Evolutionary conservation across 2,888 invertebrate genomes (phyloP).

Genomic region (Ceraclea dissimilis): DNA sequence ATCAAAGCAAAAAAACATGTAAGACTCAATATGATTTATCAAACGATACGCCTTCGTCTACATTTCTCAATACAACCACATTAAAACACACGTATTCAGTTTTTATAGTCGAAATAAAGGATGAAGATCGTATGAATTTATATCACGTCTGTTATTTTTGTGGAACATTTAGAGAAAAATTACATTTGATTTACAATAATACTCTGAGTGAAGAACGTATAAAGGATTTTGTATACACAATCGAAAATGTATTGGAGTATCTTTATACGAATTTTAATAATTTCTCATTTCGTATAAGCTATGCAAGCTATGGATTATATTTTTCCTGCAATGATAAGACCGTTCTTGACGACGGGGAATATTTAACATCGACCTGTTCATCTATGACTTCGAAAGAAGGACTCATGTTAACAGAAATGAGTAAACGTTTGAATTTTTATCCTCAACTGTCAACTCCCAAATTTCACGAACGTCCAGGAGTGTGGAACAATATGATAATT

Average conservation of each 20-base stretch:
- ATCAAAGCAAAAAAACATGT: neutral
- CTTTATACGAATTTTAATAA: slow-evolving; percentile 13
- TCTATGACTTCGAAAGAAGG: slow-evolving; percentile 12
- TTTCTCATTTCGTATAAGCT: slow-evolving; percentile 14
- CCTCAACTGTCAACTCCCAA: slow-evolving; percentile 8
- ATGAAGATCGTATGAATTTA: slow-evolving; percentile 2
- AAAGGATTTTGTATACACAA: neutral
- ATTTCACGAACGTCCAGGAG: slow-evolving; percentile 4
- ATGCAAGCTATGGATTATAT: neutral
- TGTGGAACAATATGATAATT: slow-evolving; percentile 17
- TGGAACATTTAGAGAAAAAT: slow-evolving; percentile 10
- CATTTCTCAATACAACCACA: slow-evolving; percentile 6
- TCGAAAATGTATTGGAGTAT: neutral
- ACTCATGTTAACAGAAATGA: slow-evolving; percentile 14
- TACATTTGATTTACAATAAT: slow-evolving; percentile 6
- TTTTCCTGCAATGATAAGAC: slow-evolving; percentile 5
- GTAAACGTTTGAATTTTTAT: slow-evolving; percentile 16
- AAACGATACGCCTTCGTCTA: neutral
- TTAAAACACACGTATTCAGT: slow-evolving; percentile 6
- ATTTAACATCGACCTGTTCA: slow-evolving; percentile 4
- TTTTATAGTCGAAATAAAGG: slow-evolving; percentile 13
- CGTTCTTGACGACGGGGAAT: neutral
- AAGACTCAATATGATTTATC: neutral
- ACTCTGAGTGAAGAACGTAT: neutral
- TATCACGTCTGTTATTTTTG: slow-evolving; percentile 22